Evolutionary conservation across 2,797 vertebrate species (phyloP), one percentile per base, ranked within the genome.

Genomic region (Mus minutoides): DNA sequence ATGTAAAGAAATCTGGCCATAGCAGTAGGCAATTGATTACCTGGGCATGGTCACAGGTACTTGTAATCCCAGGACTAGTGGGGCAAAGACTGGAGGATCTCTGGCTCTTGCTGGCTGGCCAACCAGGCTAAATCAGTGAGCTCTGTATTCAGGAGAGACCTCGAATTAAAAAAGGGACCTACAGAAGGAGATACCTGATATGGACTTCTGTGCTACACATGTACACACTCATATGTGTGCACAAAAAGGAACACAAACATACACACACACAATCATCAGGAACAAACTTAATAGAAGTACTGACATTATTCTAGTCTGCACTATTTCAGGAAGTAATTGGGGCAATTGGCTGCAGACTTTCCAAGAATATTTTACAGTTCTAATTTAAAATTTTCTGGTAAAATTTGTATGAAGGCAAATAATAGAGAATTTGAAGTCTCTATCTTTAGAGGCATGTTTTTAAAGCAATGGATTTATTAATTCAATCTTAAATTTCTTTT

Each of bases 401-500:
- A 94, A 96, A 92, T 83, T 83, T 21, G 19, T 76, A 78, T 73
- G 19, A 17, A 79, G 3, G 9, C 9, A 94, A 92, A 91, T 29
- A 2, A 52, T 92, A 88, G 46, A 90, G n/a, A 91, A 92, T 60
- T 78, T 67, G 37, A 76, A 40, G 62, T 88, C 49, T 62, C 54
- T 85, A 56, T 96, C 92, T 19, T 6, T 16, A n/a, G 46, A 52
- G 46, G 67, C n/a, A 73, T 73, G 26, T 43, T 90, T 78, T 92
- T 90, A 37, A 58, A 85, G 46, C 80, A 90, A 43, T 83, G n/a
- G 10, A 92, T 75, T 85, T 95, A 92, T 62, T 88, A 49, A 92
- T 92, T 96, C 46, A 71, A 75, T 90, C 88, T 91, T 80, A 85
- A 78, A 21, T 91, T 12, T 89, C 3, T 95, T 90, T 80, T 76